Evolutionary conservation across 2,888 invertebrate genomes (phyloP), one percentile per base, ranked within the genome.

Genomic region (Physocephala rufipes): DNA sequence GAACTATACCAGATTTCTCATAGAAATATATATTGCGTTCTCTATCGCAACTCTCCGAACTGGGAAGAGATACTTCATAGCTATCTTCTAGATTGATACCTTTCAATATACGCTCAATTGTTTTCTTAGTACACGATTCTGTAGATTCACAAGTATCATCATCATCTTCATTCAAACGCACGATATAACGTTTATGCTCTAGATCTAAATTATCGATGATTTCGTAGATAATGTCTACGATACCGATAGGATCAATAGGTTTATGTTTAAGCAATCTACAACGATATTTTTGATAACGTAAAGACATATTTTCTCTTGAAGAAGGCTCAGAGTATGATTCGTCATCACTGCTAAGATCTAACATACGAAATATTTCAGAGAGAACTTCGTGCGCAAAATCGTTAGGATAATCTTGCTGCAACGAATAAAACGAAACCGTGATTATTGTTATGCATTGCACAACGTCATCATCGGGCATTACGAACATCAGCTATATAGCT

Each of bases 61-160:
- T 81, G 0, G 75, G 67, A 0, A 74, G 62, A 16, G 83, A 83
- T n/a, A 79, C 28, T 0, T 70, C 62, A 28, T 78, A 80, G 49
- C 82, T 83, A 5, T 81, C 79, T 12, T 83, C 82, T 24, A 83
- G 70, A 16, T 82, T 79, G 1, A 83, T 70, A 26, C 73, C 64
- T 1, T 55, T 65, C 12, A 83, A 47, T 15, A 84, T 70, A 9
- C 66, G 59, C 49, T 74, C 55, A 15, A 78, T 26, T 15, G 74
- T 77, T 61, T 75, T 66, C 63, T 62, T 53, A 30, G 69, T 75
- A 71, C 70, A 74, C 12, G 65, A 58, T 1, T 70, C 58, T 15
- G 68, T 64, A 0, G 73, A 64, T 1, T 26, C 24, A 64, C 1
- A 74, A 15, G 0, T 13, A 0, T 71, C 47, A 9, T 68, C 28